Evolutionary conservation across 2,888 invertebrate species (phyloP).

Genomic region (Emmelina monodactyla): DNA sequence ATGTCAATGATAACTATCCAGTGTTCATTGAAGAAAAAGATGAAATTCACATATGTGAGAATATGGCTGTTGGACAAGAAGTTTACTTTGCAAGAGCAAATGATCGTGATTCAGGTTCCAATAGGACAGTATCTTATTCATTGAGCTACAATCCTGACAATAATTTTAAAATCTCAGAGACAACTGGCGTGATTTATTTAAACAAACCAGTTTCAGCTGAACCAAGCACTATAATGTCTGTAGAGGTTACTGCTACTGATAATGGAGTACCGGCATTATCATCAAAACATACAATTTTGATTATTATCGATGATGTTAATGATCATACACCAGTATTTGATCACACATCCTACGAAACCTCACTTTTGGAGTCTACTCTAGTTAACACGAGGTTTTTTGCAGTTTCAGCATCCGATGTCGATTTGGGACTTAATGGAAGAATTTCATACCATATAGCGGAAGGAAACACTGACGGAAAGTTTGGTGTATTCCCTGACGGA

Average conservation of each 20-base stretch:
- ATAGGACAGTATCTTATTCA: conserved; percentile 84
- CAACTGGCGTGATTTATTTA: conserved; percentile 89
- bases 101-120: conserved; percentile 89
- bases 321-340: conserved; percentile 96
- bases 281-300: conserved; percentile 75
- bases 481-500: conserved; percentile 96
- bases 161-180: conserved; percentile 83
- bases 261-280: conserved; percentile 78
- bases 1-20: conserved; percentile 93
- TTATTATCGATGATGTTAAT: conserved; percentile 87
- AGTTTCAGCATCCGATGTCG: conserved; percentile 87
- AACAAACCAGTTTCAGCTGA: conserved; percentile 80
- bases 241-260: conserved; percentile 88
- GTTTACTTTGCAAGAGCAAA: conserved; percentile 86
- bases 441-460: conserved; percentile 84
- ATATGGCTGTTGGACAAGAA: conserved; percentile 93
- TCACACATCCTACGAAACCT: conserved; percentile 91
- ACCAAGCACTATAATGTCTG: conserved; percentile 73
- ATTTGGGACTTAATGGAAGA: conserved; percentile 81
- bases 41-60: conserved; percentile 82
- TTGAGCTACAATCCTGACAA: conserved; percentile 81
- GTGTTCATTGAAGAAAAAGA: conserved; percentile 81
- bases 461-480: conserved; percentile 85
- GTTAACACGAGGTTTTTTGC: conserved; percentile 93
- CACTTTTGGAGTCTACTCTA: conserved; percentile 86